Evolutionary conservation across 1,140 invertebrate genomes (phyloP), one percentile per base, ranked within the genome.

Genomic region (Hypothenemus hampei): DNA sequence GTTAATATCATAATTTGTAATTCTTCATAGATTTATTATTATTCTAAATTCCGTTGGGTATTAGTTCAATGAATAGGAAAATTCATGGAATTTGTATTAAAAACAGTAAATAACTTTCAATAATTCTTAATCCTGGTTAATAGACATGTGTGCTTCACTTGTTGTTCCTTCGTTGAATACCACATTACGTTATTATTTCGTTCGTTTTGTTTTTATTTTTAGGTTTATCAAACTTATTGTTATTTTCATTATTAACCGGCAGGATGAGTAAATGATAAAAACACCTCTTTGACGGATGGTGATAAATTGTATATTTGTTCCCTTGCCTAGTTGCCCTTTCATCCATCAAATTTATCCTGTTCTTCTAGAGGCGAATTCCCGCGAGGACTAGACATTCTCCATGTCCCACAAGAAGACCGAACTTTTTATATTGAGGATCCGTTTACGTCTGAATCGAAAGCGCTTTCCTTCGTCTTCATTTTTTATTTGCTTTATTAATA

Each of bases 401-500:
- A n/a, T n/a, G n/a, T n/a, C n/a, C n/a, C n/a, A n/a, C n/a, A n/a
- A n/a, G n/a, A n/a, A n/a, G n/a, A n/a, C n/a, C n/a, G n/a, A n/a
- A n/a, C n/a, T n/a, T n/a, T n/a, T n/a, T n/a, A n/a, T n/a, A n/a
- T n/a, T n/a, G n/a, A n/a, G n/a, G n/a, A n/a, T n/a, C n/a, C n/a
- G n/a, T n/a, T 29, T 29, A 29, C 6, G n/a, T 29, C 26, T 29
- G n/a, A 6, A 29, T 29, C 1, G n/a, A 29, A 29, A 29, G n/a
- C 26, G n/a, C 6, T 7, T 29, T 7, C 6, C 6, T 7, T n/a
- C 26, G 26, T 29, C n/a, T 29, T 6, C 6, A 29, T 7, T 37
- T 16, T 37, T 16, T 37, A 16, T 37, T 8, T 37, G 35, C 13
- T 7, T 37, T 37, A 37, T 37, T 37, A 37, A 37, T 37, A 37